phyloP scores from a whole-genome alignment of 2,113 vertebrate genomes.

The Thalassarche chlororhynchos region DNA sequence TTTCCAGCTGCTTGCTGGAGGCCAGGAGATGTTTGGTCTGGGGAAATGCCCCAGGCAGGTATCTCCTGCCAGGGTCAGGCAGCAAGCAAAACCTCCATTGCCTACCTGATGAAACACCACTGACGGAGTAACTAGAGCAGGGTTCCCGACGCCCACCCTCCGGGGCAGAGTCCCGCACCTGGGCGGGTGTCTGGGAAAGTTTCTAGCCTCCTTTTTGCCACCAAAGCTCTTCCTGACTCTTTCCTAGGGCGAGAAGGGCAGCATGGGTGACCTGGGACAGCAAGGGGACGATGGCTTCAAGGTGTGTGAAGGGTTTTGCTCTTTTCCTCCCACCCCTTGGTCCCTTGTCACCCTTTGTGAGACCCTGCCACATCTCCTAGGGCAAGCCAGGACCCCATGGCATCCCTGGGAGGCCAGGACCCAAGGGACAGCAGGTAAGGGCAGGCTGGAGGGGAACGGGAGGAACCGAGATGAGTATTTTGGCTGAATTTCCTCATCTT shows the following conservation, averaged over 20 bases:
- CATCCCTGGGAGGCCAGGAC: slow-evolving; percentile 67
- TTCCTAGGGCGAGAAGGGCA: slow-evolving; percentile 83
- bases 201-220: not conserved
- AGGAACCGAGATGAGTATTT: not conserved
- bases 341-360: not conserved
- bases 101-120: too few species aligned
- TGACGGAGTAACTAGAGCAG: not conserved
- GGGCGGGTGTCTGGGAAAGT: accelerated
- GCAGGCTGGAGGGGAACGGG: not conserved
- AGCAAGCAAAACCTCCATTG: not conserved
- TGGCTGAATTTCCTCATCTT: not conserved
- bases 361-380: slow-evolving; percentile 39
- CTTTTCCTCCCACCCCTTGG: not conserved
- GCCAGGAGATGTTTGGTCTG: not conserved
- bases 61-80: not conserved
- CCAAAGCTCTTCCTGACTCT: not conserved
- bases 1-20: not conserved
- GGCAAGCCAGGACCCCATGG: slow-evolving; percentile 78
- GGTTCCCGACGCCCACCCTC: accelerated
- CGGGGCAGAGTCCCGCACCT: not conserved
- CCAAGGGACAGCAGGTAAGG: slow-evolving; percentile 84
- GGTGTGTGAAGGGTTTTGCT: slow-evolving; percentile 58
- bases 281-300: slow-evolving; percentile 79
- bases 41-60: not conserved
- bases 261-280: slow-evolving; percentile 74